Percentiles rank a stretch among this genome's conserved stretches.
Evolutionary conservation across 1,140 invertebrate genomes (phyloP).

Genomic region (Eriocheir sinensis): DNA sequence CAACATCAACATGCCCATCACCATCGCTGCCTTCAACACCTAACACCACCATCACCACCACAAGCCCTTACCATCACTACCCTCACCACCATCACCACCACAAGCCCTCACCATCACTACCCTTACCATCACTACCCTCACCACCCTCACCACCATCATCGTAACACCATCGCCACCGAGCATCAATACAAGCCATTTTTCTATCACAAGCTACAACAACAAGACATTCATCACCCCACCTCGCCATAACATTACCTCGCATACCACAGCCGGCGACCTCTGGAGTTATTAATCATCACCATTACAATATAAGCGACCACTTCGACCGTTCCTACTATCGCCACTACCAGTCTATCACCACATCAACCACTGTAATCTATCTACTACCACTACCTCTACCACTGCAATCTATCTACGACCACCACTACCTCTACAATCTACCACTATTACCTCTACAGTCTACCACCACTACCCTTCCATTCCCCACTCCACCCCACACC

Average conservation of each 20-base stretch:
- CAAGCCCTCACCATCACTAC: not conserved
- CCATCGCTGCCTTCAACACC: not conserved
- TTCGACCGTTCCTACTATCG: too few relatives aligned
- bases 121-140: not conserved
- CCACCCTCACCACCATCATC: not conserved
- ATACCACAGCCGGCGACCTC: too few relatives aligned
- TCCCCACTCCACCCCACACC: not conserved
- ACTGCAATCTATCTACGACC: not conserved
- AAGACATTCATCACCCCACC: not conserved
- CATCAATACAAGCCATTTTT: not conserved
- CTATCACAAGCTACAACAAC: constrained; percentile 10
- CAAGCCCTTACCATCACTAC: not conserved
- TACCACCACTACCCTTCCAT: not conserved
- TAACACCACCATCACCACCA: constrained; percentile 23
- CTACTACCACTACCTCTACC: not conserved
- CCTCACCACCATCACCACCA: not conserved
- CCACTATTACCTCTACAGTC: not conserved
- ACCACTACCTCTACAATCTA: not conserved
- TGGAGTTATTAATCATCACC: too few relatives aligned
- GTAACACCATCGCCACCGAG: not conserved
- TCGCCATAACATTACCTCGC: not conserved
- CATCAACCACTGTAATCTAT: too few relatives aligned
- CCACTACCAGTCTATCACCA: too few relatives aligned
- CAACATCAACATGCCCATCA: not conserved
- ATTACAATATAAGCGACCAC: too few relatives aligned